A percentile compares a stretch with the other conserved stretches of the same genome.
phyloP scores from a whole-genome alignment of 1,140 invertebrate species.

The Macrostomum lignano region DNA sequence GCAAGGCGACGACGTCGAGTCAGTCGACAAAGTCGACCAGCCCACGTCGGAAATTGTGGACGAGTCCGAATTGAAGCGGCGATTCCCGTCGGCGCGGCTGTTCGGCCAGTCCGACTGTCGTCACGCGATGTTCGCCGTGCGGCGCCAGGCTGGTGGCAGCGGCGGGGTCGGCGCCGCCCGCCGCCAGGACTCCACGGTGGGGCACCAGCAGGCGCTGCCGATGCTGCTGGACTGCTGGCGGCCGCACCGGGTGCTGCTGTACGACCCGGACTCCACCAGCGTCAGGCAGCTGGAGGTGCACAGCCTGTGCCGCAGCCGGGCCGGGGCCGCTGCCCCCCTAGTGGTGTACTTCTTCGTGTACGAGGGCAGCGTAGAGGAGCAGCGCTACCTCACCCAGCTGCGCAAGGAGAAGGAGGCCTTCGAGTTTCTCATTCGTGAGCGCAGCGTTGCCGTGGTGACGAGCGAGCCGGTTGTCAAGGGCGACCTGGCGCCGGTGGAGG shows the following conservation, averaged over 20 bases:
- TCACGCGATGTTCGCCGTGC: no score
- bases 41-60: no score
- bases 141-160: no score
- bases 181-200: no score
- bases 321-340: constrained; percentile 31
- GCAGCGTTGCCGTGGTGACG: background rate
- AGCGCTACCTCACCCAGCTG: constrained; percentile 61
- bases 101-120: no score
- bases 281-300: constrained; percentile 55
- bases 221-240: constrained; percentile 12
- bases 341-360: constrained; percentile 65
- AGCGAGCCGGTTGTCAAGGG: background rate
- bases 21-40: no score
- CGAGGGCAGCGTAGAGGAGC: constrained; percentile 66
- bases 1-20: no score
- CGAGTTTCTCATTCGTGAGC: constrained; percentile 46
- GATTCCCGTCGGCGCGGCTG: no score
- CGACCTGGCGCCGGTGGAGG: constrained; percentile 17
- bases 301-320: constrained; percentile 7
- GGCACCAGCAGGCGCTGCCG: no score
- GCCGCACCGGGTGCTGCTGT: constrained; percentile 59
- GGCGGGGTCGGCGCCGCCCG: no score
- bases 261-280: constrained; percentile 55
- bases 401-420: constrained; percentile 71
- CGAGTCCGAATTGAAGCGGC: no score